These are phyloP conservation scores for Baronia brevicornis DNA, from an alignment of 2,888 invertebrate species.

Conservation along the genomic window DNA sequence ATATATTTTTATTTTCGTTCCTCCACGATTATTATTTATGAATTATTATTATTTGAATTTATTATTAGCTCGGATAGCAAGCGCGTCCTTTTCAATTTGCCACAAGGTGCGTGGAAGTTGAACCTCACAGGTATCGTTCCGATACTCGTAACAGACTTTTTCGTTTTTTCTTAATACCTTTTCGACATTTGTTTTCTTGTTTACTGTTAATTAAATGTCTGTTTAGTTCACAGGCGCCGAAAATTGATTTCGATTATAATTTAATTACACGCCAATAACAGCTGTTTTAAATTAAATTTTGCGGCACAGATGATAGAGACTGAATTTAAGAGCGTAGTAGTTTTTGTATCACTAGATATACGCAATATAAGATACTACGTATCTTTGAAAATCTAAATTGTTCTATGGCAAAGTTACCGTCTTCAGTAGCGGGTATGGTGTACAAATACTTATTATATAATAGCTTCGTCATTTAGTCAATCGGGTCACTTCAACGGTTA, in stretches of 20 bases:
- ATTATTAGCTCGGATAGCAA: constrained; percentile 67
- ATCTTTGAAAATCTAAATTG: no score
- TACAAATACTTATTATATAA: no score
- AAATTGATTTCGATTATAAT: constrained; percentile 61
- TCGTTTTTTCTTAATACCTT: constrained; percentile 46
- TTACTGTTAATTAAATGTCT: constrained; percentile 59
- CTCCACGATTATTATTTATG: constrained; percentile 73
- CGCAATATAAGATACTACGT: no score
- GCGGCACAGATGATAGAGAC: no score
- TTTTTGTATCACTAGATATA: no score
- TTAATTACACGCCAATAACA: constrained; percentile 49
- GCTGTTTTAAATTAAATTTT: no score
- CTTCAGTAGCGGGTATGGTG: no score
- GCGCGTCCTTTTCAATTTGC: constrained; percentile 73
- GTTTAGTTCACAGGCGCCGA: constrained; percentile 43
- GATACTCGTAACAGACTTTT: constrained; percentile 31
- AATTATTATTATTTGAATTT: constrained; percentile 75
- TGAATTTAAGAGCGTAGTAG: no score
- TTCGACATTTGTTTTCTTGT: constrained; percentile 56
- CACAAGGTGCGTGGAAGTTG: constrained; percentile 53
- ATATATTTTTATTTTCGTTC: constrained; percentile 70
- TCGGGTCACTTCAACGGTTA: no score
- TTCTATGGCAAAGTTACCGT: no score
- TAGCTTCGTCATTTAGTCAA: no score
- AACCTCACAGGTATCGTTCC: constrained; percentile 34